A percentile compares a stretch with the other conserved stretches of the same genome.
Conservation (phyloP, 2,113 vertebrate species). For the Gasterosteus aculeatus region DNA sequence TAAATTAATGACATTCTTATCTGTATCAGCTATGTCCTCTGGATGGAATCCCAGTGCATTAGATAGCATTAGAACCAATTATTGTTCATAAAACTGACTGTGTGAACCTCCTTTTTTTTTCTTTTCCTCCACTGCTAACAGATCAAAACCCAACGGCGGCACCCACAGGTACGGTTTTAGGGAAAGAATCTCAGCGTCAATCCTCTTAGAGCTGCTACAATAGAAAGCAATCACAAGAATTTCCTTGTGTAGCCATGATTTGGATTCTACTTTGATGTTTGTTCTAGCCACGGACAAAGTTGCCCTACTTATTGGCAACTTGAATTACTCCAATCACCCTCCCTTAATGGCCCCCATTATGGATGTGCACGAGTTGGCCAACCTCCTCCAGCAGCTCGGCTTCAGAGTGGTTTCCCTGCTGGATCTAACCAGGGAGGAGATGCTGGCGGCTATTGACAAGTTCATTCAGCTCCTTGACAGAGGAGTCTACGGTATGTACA, state of each 20-base stretch:
- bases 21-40: background rate
- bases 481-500: conserved; percentile 86
- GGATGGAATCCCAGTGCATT: background rate
- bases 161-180: conserved; percentile 70
- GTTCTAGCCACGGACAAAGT: conserved; percentile 87
- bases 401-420: conserved; percentile 89
- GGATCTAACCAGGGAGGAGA: conserved; percentile 86
- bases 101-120: conserved; percentile 19
- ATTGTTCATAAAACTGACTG: background rate
- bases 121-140: conserved; percentile 44
- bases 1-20: background rate
- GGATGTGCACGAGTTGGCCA: conserved; percentile 87
- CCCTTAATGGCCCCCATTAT: conserved; percentile 84
- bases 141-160: conserved; percentile 38
- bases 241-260: conserved; percentile 10
- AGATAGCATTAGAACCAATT: conserved; percentile 22
- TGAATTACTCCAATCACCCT: conserved; percentile 84
- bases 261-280: conserved; percentile 14
- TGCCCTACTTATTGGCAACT: conserved; percentile 88
- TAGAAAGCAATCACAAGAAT: background rate
- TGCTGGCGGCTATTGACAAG: conserved; percentile 79
- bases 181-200: conserved; percentile 4
- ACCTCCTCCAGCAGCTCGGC: conserved; percentile 82
- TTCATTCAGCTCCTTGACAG: conserved; percentile 86
- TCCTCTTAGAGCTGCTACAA: background rate